Evolutionary conservation across 2,888 invertebrate species (phyloP).

Genomic region (Allophyes oxyacanthae): DNA sequence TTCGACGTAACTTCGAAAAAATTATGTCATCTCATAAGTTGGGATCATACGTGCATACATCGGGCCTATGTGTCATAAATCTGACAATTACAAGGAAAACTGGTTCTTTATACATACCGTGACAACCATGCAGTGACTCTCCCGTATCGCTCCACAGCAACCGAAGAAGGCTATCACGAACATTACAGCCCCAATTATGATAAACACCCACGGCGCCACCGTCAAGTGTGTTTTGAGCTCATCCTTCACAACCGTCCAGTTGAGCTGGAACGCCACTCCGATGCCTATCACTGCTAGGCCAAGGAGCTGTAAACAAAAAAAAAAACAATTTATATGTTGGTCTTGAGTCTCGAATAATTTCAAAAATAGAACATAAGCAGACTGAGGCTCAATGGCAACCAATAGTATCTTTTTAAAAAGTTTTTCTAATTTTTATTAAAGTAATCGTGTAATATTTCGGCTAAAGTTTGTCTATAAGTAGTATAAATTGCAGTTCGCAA

Average conservation of each 20-base stretch:
- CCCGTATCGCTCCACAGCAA: constrained; percentile 96
- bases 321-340: constrained; percentile 35
- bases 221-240: constrained; percentile 83
- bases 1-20: too few relatives aligned
- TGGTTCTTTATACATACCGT: constrained; percentile 89
- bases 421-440: too few relatives aligned
- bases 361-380: neutral
- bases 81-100: too few relatives aligned
- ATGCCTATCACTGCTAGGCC: constrained; percentile 92
- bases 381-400: neutral
- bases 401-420: too few relatives aligned
- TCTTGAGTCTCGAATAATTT: too few relatives aligned
- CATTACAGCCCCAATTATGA: constrained; percentile 92
- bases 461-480: too few relatives aligned
- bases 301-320: constrained; percentile 89
- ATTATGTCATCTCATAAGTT: too few relatives aligned
- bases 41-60: too few relatives aligned
- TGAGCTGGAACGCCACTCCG: constrained; percentile 91
- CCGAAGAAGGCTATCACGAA: constrained; percentile 96
- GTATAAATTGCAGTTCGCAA: too few relatives aligned
- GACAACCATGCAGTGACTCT: constrained; percentile 96
- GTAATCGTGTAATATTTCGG: too few relatives aligned
- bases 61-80: too few relatives aligned
- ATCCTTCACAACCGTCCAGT: constrained; percentile 86
- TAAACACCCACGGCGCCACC: constrained; percentile 91